Evolutionary conservation across 2,113 vertebrate species (phyloP), one percentile per base, ranked within the genome.

Genomic region (Chaetodon auriga): DNA sequence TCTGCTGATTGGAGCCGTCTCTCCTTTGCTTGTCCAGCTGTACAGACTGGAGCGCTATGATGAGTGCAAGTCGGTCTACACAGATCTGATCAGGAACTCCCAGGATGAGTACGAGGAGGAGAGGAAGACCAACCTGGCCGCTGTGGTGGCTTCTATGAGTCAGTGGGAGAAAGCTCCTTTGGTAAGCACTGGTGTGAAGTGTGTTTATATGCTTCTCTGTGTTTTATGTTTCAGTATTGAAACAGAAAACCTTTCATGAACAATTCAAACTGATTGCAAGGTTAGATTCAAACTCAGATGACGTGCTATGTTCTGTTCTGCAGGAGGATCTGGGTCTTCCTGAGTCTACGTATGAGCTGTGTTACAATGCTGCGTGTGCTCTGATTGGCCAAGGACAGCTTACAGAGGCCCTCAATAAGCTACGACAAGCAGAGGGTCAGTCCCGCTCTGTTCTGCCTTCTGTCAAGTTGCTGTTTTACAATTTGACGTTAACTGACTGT

Each of bases 31-130:
- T 83, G 74, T 86, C 63, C 70, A 99, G 98, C 75, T 99, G 74
- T 99, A 99, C 89, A 96, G 97, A 70, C 88, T 99, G 86, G 98
- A 99, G 90, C 96, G 96, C 57, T 99, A 99, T 0, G 93, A 96
- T 0, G 97, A 99, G 15, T 99, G 98, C 88, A 94, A 96, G 87
- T 93, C 95, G 0, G 97, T 98, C 0, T 99, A 99, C 91, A 96
- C 96, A 15, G 98, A 99, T 82, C 96, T 99, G 23, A 99, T 99
- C 92, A 95, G 98, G 73, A 99, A 99, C 90, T 99, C 98, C 30
- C 98, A 99, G 94, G 98, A 99, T 78, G 98, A 99, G 75, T 99
- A 99, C 35, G 98, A 99, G 81, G 98, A 99, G 81, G 98, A 99
- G 91, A 96, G 98, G 68, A 99, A 98, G 93, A 99, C 98, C 64